phyloP scores from a whole-genome alignment of 2,888 invertebrate species.

The Catocala fraxini region DNA sequence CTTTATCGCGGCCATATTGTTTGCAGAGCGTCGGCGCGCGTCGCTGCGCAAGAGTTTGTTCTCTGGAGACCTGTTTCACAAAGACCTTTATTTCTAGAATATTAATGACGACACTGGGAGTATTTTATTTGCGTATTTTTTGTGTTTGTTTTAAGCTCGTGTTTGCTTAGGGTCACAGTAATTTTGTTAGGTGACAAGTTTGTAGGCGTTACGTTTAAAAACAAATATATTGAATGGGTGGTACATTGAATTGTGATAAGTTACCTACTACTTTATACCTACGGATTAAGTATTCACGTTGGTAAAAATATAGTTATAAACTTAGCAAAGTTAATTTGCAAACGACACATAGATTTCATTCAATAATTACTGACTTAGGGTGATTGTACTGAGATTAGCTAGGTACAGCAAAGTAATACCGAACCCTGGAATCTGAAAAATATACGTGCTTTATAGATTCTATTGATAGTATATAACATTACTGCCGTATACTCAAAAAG shows the following conservation, averaged over 20 bases:
- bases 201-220: conserved; percentile 51
- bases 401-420: too few relatives aligned
- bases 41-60: conserved; percentile 83
- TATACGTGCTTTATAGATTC: too few relatives aligned
- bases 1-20: conserved; percentile 83
- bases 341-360: too few relatives aligned
- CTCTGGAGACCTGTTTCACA: conserved; percentile 81
- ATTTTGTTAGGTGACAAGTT: conserved; percentile 38
- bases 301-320: too few relatives aligned
- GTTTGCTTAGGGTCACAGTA: conserved; percentile 27
- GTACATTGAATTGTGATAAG: conserved; percentile 46
- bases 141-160: conserved; percentile 38
- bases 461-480: too few relatives aligned
- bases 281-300: not conserved
- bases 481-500: too few relatives aligned
- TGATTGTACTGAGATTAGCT: too few relatives aligned
- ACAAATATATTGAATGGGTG: conserved; percentile 47
- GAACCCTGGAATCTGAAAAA: too few relatives aligned
- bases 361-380: too few relatives aligned
- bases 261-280: conserved; percentile 21
- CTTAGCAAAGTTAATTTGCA: too few relatives aligned
- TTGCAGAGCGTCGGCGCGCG: conserved; percentile 66
- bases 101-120: conserved; percentile 74
- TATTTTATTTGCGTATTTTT: conserved; percentile 54
- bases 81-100: conserved; percentile 72